Evolutionary conservation across 1,140 invertebrate species (phyloP), one percentile per base, ranked within the genome.

Genomic region (Lucilia sericata): DNA sequence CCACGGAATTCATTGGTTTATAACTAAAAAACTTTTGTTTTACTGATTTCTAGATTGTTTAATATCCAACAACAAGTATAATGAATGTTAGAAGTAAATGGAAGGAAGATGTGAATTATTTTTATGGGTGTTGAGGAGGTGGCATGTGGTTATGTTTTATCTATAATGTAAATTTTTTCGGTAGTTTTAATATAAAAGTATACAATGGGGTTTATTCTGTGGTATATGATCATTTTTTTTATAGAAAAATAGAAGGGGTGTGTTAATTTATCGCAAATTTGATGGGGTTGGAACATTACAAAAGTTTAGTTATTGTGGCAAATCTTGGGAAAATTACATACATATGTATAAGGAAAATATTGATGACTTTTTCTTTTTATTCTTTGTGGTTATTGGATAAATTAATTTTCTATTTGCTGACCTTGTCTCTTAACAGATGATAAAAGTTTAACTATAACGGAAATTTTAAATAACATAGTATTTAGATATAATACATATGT

Each of bases 241-340:
- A n/a, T 70, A 70, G 42, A 42, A 42, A 42, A 70, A 19, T 10
- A 25, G 65, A 9, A 21, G n/a, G 65, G 19, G n/a, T 70, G 65
- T 70, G 19, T 70, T 70, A 70, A 70, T 70, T 70, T 70, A 70
- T 70, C 65, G 17, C n/a, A 70, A 70, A 70, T 70, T 70, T n/a
- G 5, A 70, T 19, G 65, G 65, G 65, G 65, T 70, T 70, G 65
- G 19, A 21, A 4, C 7, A n/a, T 70, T 70, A 25, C 9, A 70
- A 70, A 70, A 70, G 65, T 70, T 70, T 70, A 70, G 65, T 70
- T 70, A 60, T 70, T 70, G 65, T 70, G 65, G 65, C 21, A 70
- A 70, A 70, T 70, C 19, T 70, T 70, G 19, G 65, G 25, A 70
- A 12, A 21, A 25, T 19, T 21, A 70, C 3, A 9, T 60, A n/a